phyloP scores from a whole-genome alignment of 1,140 invertebrate genomes.

The Pseudomyrmex flavicornis region DNA sequence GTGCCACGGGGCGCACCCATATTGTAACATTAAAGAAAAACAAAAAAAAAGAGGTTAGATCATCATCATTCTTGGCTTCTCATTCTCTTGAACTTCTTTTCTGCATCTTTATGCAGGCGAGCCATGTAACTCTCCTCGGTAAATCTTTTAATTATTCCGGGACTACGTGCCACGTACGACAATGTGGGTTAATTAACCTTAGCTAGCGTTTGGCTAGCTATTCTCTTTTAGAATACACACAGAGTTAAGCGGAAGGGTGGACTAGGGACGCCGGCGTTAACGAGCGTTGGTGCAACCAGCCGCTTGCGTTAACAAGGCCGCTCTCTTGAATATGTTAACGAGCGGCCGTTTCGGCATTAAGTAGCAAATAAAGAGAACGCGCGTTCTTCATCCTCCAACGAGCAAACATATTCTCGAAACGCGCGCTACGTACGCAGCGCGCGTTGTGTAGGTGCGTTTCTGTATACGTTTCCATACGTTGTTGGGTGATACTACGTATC shows the following conservation, averaged over 20 bases:
- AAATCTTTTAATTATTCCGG: background rate
- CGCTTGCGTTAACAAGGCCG: conserved; percentile 24
- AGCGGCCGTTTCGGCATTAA: conserved; percentile 4
- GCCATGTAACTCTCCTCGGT: background rate
- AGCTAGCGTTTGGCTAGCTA: background rate
- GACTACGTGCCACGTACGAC: background rate
- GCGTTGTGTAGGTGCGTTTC: conserved; percentile 1
- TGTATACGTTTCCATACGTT: background rate
- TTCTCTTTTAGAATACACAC: conserved; percentile 2
- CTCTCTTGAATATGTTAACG: conserved; percentile 35
- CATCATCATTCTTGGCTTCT: conserved; percentile 15
- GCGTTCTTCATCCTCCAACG: background rate
- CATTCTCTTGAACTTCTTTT: background rate
- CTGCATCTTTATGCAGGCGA: background rate
- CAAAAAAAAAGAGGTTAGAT: background rate
- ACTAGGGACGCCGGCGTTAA: background rate
- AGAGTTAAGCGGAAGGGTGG: background rate
- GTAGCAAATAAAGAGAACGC: conserved; percentile 1
- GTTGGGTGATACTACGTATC: background rate
- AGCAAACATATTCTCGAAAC: background rate
- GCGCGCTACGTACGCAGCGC: background rate
- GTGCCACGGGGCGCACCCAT: background rate
- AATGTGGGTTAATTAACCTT: background rate
- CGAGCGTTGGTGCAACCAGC: conserved; percentile 12
- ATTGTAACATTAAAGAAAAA: background rate